Base-by-base conservation (phyloP, 2,113 vertebrate genomes). In the Ornithorhynchus anatinus region DNA sequence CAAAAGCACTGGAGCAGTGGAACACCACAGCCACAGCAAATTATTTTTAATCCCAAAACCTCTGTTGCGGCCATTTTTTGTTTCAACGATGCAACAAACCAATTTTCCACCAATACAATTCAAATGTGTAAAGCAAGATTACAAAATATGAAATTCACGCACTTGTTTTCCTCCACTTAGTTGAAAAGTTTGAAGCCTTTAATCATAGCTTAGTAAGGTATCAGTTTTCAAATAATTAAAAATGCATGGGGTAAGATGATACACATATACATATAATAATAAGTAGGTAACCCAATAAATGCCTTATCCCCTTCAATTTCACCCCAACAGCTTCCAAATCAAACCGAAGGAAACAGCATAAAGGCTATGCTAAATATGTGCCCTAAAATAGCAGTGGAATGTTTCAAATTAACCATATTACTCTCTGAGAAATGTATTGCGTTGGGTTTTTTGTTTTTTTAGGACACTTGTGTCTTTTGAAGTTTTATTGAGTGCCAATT, bases 201-300 rank as follows among this genome's bases (percentile, higher is more conserved):
- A 37, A 66, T 63, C 62, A 58, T 7, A 3, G 52, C 23, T 22
- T 61, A n/a, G 22, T 52, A 71, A 68, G n/a, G 7, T 44, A 52
- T 54, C 50, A 40, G 23, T 47, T 62, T 71, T 45, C 38, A 64
- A 64, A 54, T 10, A 70, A 79, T 57, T 54, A 79, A 17, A 56
- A 48, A 71, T 75, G 22, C 38, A 54, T n/a, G 59, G 8, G 59
- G 5, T 57, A 33, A 75, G 43, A 64, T 59, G 53, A 70, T n/a
- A 23, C 62, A 53, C 17, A 70, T 1, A 48, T 31, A 60, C 40
- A 22, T 58, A 25, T 54, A 75, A 57, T 10, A 33, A 27, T 43
- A 62, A 59, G 37, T 40, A 40, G 32, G 54, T 66, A 75, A 69
- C 11, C 33, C 40, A 61, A 20, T 58, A 42, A 15, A 60, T 43